phyloP scores from a whole-genome alignment of 2,888 invertebrate genomes.

The Lithophane socia region DNA sequence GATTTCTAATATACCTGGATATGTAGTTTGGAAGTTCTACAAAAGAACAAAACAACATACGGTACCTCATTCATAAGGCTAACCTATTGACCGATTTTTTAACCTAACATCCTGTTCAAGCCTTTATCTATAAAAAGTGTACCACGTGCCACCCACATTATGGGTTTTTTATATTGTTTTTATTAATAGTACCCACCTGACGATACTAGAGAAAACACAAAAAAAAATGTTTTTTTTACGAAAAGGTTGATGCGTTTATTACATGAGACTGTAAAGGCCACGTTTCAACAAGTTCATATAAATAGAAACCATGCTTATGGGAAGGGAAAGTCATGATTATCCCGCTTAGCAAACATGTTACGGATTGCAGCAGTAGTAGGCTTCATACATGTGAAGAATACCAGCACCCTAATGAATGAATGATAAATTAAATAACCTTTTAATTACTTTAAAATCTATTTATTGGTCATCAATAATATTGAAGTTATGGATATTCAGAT shows the following conservation, averaged over 20 bases:
- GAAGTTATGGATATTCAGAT: too few species aligned
- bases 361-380: neutral
- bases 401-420: too few species aligned
- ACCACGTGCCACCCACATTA: slow-evolving; percentile 76
- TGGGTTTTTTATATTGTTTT: slow-evolving; percentile 51
- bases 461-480: too few species aligned
- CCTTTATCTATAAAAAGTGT: slow-evolving; percentile 68
- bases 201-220: slow-evolving; percentile 39
- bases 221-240: slow-evolving; percentile 20
- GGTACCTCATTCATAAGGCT: slow-evolving; percentile 60
- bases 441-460: too few species aligned
- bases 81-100: slow-evolving; percentile 78
- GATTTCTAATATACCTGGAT: neutral
- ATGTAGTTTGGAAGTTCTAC: neutral
- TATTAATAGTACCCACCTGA: slow-evolving; percentile 71
- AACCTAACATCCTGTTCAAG: slow-evolving; percentile 65
- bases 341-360: neutral
- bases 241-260: slow-evolving; percentile 13
- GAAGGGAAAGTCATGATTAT: neutral
- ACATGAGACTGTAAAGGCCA: neutral
- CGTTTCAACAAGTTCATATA: too few species aligned
- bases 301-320: neutral
- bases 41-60: slow-evolving; percentile 53
- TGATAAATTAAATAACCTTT: too few species aligned
- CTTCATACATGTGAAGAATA: neutral